Evolutionary conservation across 1,140 invertebrate species (phyloP), one percentile per base, ranked within the genome.

Genomic region (Plodia interpunctella): DNA sequence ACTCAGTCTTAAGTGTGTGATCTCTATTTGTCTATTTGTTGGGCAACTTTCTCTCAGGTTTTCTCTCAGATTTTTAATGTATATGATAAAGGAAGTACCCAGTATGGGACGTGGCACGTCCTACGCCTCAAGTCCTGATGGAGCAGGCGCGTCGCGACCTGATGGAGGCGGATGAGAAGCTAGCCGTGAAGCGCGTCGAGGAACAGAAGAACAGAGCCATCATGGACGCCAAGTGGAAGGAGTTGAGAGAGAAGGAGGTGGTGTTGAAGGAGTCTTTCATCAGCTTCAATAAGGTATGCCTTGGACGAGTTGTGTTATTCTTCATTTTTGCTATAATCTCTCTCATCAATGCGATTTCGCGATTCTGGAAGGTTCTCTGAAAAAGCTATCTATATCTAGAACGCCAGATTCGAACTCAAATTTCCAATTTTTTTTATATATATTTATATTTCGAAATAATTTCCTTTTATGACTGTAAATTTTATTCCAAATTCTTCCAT

Each of bases 21-120:
- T n/a, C n/a, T n/a, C n/a, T n/a, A n/a, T n/a, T n/a, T n/a, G n/a
- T n/a, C n/a, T n/a, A n/a, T n/a, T n/a, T n/a, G n/a, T n/a, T n/a
- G n/a, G n/a, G n/a, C n/a, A n/a, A n/a, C n/a, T n/a, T n/a, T n/a
- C n/a, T n/a, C n/a, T n/a, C n/a, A n/a, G n/a, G n/a, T n/a, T n/a
- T n/a, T n/a, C n/a, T n/a, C n/a, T n/a, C n/a, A 38, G 11, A 11
- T 3, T 50, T 50, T 50, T 9, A 1, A 19, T 50, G 18, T 17
- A 4, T 51, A 15, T 19, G 25, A 0, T n/a, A 13, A 32, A 92
- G 91, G 74, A 91, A 91, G 72, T 90, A 91, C 77, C 91, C 92
- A 62, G 88, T 91, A 87, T 92, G 91, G 90, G 91, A 93, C 59
- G 75, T 90, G 0, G 82, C 90, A 0, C 88, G 90, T n/a, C 78